A percentile compares a stretch with the other conserved stretches of the same genome.
These are phyloP conservation scores for Plecturocebus donacophilus DNA, from an alignment of 2,113 vertebrate species.

Conservation along the genomic window DNA sequence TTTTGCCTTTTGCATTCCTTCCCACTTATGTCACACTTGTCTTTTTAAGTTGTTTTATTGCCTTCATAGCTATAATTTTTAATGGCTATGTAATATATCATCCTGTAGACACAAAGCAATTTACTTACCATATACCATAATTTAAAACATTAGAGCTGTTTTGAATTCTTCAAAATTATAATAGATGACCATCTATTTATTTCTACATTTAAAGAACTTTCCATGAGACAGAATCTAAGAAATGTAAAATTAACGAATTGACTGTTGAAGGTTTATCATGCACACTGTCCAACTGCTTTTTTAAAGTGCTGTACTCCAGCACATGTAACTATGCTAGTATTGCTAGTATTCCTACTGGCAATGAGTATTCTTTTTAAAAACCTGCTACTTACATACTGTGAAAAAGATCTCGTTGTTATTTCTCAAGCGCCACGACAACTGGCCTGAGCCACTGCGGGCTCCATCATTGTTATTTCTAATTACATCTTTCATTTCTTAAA, in stretches of 20 bases:
- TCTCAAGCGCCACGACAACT: too few species aligned
- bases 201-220: conserved; percentile 22
- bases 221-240: not conserved
- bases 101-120: not conserved
- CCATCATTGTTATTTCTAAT: not conserved
- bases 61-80: not conserved
- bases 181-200: not conserved
- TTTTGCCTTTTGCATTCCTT: not conserved
- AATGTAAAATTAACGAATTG: conserved; percentile 19
- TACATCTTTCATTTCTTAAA: not conserved
- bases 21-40: not conserved
- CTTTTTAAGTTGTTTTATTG: not conserved
- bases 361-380: not conserved
- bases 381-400: not conserved
- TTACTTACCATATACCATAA: not conserved
- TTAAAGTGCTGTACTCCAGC: not conserved
- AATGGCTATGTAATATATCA: not conserved
- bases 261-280: not conserved
- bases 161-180: conserved; percentile 8
- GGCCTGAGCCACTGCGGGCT: too few species aligned
- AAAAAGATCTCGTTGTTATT: not conserved
- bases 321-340: not conserved
- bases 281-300: not conserved
- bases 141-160: not conserved
- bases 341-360: not conserved